Percentiles rank a stretch among this genome's conserved stretches.
Conservation (phyloP, 2,113 vertebrate genomes). For the Ceyx margarethae region DNA sequence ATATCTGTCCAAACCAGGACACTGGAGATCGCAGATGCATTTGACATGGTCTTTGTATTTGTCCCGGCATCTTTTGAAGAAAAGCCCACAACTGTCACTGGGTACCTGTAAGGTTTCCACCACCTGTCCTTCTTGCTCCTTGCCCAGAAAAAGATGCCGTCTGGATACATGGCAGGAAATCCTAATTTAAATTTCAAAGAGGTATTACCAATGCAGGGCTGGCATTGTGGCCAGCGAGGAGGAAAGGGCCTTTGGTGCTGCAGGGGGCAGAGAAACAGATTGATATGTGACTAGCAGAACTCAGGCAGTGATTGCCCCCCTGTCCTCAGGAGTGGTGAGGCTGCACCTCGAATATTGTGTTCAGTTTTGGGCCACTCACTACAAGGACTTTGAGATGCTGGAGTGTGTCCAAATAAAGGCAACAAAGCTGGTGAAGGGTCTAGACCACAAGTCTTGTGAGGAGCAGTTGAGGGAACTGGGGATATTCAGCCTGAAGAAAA, state of each 20-base stretch:
- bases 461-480: neutral
- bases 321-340: neutral
- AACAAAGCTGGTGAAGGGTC: neutral
- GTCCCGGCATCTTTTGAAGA: neutral
- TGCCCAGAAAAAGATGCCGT: neutral
- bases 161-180: neutral
- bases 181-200: neutral
- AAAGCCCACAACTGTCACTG: neutral
- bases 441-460: neutral
- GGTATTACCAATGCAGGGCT: accelerated
- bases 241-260: neutral
- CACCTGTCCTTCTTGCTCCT: neutral
- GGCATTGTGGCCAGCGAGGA: neutral
- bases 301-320: neutral
- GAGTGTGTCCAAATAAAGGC: neutral
- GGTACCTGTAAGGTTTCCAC: neutral
- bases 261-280: neutral
- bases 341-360: neutral
- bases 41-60: neutral
- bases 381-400: neutral
- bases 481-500: neutral
- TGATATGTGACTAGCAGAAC: neutral
- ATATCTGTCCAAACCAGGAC: too few relatives aligned
- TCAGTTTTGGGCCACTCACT: neutral
- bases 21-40: neutral